Percentiles rank a stretch among this genome's conserved stretches.
Conservation (phyloP, 2,888 invertebrate species). For the Pyrocoelia pectoralis region DNA sequence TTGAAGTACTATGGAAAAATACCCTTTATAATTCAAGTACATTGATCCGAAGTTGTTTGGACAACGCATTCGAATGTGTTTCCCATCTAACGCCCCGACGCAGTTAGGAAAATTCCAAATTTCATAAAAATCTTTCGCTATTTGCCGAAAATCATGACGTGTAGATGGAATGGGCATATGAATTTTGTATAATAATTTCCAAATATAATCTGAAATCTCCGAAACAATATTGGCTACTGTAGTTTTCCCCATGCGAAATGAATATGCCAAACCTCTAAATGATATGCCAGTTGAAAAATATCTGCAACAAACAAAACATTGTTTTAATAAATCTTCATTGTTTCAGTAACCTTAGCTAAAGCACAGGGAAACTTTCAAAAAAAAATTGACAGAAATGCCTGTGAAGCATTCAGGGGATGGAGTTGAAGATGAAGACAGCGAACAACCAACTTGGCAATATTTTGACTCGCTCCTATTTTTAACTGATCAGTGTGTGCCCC, state of each 20-base stretch:
- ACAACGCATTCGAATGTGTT: constrained; percentile 14
- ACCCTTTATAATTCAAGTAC: constrained; percentile 13
- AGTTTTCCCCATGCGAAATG: too few relatives aligned
- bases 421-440: not conserved
- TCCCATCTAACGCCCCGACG: constrained; percentile 11
- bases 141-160: constrained; percentile 13
- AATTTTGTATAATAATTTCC: not conserved
- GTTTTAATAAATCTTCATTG: too few relatives aligned
- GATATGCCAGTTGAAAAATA: not conserved
- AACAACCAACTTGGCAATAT: constrained; percentile 12
- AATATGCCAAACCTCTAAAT: not conserved
- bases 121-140: constrained; percentile 33
- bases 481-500: constrained; percentile 2
- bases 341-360: too few relatives aligned
- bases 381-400: not conserved
- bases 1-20: constrained; percentile 14
- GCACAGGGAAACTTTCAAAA: too few relatives aligned
- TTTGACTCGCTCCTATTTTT: constrained; percentile 12
- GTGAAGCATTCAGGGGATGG: not conserved
- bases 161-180: constrained; percentile 34
- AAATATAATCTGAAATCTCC: too few relatives aligned
- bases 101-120: constrained; percentile 14
- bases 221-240: too few relatives aligned
- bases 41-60: constrained; percentile 6
- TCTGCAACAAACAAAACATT: not conserved